Conservation (phyloP, 1,140 invertebrate species). For the Halyomorpha halys region DNA sequence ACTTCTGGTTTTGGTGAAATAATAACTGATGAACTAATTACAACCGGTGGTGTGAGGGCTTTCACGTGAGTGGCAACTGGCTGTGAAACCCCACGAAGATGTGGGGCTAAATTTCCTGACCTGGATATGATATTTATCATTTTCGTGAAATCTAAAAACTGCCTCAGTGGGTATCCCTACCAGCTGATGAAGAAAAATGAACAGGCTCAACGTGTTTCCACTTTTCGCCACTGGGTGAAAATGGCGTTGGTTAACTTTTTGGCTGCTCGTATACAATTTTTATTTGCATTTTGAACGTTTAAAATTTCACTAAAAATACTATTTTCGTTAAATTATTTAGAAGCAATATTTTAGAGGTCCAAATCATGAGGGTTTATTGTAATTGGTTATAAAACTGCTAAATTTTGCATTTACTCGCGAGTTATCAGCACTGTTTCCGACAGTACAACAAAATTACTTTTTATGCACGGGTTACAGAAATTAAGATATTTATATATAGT, state of each 20-base stretch:
- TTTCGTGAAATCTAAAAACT: slow-evolving; percentile 3
- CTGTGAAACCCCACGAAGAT: slow-evolving; percentile 46
- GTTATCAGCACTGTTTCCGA: slow-evolving; percentile 32
- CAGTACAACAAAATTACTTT: slow-evolving; percentile 35
- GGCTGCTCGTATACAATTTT: no score
- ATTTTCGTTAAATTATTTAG: no score
- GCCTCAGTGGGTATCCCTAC: background rate
- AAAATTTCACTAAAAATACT: no score
- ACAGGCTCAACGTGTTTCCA: background rate
- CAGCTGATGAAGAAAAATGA: slow-evolving; percentile 18
- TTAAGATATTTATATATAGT: slow-evolving; percentile 33
- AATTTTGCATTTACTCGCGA: slow-evolving; percentile 24
- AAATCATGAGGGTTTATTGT: no score
- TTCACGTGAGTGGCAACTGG: slow-evolving; percentile 44
- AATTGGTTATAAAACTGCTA: slow-evolving; percentile 19
- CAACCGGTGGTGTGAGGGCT: slow-evolving; percentile 39
- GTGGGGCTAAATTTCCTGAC: slow-evolving; percentile 47
- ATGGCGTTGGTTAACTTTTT: slow-evolving; percentile 2
- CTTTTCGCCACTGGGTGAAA: slow-evolving; percentile 18
- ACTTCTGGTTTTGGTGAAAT: slow-evolving; percentile 29
- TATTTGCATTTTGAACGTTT: no score
- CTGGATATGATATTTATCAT: slow-evolving; percentile 54
- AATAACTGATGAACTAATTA: slow-evolving; percentile 37
- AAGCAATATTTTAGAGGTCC: no score
- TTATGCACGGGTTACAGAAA: slow-evolving; percentile 34